Base-by-base conservation (phyloP, 2,797 vertebrate genomes). In the Paratrypauchen microcephalus region DNA sequence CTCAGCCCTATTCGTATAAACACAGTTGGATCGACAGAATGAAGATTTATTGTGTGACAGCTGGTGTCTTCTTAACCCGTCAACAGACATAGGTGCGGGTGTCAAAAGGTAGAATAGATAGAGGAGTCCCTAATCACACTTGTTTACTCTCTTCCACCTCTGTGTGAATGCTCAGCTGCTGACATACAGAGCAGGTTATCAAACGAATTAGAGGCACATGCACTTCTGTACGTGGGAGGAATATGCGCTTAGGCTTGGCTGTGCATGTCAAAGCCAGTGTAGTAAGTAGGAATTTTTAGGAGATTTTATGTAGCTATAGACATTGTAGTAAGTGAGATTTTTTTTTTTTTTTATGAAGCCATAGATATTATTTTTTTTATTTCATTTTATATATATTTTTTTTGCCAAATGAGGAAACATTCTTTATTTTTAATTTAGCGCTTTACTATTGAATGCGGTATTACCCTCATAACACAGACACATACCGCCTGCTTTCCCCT, bases 41-140 rank as follows among this genome's bases (percentile, higher is more conserved):
- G 54, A 77, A 83, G 82, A 87, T 88, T 83, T 83, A 88, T 84
- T 83, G 75, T 77, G 83, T 83, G 82, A 81, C 84, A 80, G 78
- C 60, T 61, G 79, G 72, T 61, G 75, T 85, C 83, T 85, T 87
- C 80, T 79, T 80, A 82, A 81, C 76, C 72, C 69, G 70, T 68
- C 64, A 70, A 80, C 72, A 75, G 78, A 87, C 84, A 88, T 80
- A 86, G 83, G 88, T 81, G 76, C 75, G 73, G 77, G 83, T 87
- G 87, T 89, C 83, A 89, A 85, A 90, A 75, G 83, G 76, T 72
- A 76, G 79, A 55, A 8, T 48, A 80, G 86, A 91, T 87, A 86
- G 86, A 86, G 86, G 72, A 66, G 1, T 26, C 85, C 84, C 73
- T 87, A 89, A 89, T 87, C 87, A 85, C 84, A 80, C 75, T 76